These are phyloP conservation scores for Malurus splendens DNA, from an alignment of 2,797 vertebrate genomes.

Conservation along the genomic window DNA sequence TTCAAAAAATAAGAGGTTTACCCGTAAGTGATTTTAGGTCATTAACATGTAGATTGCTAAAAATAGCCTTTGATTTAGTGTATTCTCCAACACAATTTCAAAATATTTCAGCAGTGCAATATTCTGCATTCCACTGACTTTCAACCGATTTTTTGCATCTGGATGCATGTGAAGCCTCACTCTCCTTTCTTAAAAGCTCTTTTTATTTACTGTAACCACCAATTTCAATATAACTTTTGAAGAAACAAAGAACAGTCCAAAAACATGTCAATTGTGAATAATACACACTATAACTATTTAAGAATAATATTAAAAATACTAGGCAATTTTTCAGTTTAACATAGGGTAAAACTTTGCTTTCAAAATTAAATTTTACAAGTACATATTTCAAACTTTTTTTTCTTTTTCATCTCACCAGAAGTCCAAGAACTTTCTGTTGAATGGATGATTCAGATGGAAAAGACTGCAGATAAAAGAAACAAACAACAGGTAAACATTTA, in stretches of 20 bases:
- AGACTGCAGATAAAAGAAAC: conserved; percentile 75
- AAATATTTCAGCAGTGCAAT: background rate
- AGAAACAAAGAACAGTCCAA: background rate
- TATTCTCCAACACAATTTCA: background rate
- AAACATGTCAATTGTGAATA: background rate
- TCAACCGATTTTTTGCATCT: background rate
- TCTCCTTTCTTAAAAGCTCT: background rate
- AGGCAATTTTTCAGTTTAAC: background rate
- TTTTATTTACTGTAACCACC: background rate
- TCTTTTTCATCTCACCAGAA: conserved; percentile 83
- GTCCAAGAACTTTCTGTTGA: conserved; percentile 96
- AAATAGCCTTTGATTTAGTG: too few relatives aligned
- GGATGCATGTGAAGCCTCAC: background rate
- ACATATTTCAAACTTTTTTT: background rate
- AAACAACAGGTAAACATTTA: background rate
- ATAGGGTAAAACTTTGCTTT: background rate
- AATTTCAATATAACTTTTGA: background rate
- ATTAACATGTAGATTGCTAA: background rate
- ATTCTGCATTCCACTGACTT: background rate
- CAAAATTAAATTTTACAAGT: background rate
- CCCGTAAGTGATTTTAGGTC: background rate
- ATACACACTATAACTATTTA: background rate
- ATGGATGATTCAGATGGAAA: conserved; percentile 97
- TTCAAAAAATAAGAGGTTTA: background rate
- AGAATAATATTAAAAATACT: background rate